phyloP scores from a whole-genome alignment of 2,797 vertebrate species.

The Falco cherrug region DNA sequence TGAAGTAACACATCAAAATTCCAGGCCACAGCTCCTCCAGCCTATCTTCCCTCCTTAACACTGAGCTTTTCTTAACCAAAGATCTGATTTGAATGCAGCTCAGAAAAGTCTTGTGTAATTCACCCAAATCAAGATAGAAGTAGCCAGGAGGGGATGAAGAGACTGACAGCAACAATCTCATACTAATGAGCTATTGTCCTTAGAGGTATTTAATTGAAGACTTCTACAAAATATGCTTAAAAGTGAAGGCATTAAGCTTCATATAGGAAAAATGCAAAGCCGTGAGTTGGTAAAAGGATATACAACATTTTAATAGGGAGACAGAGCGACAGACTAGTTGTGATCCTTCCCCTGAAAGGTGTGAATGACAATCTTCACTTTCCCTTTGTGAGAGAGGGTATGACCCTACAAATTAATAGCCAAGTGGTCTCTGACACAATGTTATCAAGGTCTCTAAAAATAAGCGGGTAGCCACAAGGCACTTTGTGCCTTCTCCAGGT shows the following conservation, averaged over 20 bases:
- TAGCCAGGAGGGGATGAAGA: neutral
- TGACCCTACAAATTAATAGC: neutral
- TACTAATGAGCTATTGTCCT: conserved; percentile 42
- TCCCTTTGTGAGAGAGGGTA: neutral
- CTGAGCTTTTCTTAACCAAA: neutral
- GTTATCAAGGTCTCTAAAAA: neutral
- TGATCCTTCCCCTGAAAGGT: neutral
- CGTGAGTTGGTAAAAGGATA: neutral
- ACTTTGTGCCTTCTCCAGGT: neutral
- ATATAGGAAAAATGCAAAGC: neutral
- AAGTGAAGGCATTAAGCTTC: neutral
- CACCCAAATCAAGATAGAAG: conserved; percentile 27
- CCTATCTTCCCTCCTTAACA: neutral
- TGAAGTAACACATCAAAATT: neutral
- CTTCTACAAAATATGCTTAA: neutral
- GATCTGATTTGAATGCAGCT: conserved; percentile 45
- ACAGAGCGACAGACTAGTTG: neutral
- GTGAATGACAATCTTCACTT: neutral
- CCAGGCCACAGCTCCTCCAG: neutral
- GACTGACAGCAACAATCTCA: neutral
- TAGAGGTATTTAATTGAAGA: conserved; percentile 17
- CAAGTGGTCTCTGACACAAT: neutral
- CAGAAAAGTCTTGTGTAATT: conserved; percentile 11
- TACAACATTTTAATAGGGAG: neutral
- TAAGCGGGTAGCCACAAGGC: neutral